These are phyloP conservation scores for Patagioenas fasciata DNA, from an alignment of 2,113 vertebrate genomes.

Conservation along the genomic window DNA sequence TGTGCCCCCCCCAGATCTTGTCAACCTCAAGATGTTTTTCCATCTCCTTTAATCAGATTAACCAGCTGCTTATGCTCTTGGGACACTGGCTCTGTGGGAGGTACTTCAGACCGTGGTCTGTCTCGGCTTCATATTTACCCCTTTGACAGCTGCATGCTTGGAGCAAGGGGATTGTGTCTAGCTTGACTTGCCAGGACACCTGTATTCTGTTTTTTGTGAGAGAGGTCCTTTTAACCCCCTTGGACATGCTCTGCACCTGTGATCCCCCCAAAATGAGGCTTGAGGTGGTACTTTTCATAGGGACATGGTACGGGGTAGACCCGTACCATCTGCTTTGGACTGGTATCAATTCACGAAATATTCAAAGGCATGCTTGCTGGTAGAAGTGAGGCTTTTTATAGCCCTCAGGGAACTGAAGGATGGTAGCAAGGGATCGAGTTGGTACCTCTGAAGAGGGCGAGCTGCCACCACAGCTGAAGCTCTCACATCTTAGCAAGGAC, in stretches of 20 bases:
- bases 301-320: not conserved
- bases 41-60: constrained; percentile 46
- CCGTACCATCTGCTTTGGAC: not conserved
- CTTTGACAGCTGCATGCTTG: not conserved
- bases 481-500: not conserved
- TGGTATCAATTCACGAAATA: not conserved
- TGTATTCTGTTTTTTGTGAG: not conserved
- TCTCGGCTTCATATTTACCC: not conserved
- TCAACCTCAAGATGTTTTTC: constrained; percentile 29
- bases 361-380: not conserved
- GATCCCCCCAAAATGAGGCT: not conserved
- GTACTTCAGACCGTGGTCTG: not conserved
- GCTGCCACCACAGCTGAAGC: not conserved
- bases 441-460: not conserved
- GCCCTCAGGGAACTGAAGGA: not conserved
- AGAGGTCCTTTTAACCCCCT: not conserved
- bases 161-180: not conserved
- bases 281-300: not conserved
- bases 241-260: rapidly evolving
- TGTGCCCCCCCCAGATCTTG: not conserved
- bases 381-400: not conserved
- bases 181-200: not conserved
- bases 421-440: not conserved
- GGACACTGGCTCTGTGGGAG: not conserved
- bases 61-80: constrained; percentile 21